phyloP scores from a whole-genome alignment of 2,888 invertebrate genomes.

The Epirrhoe alternata region DNA sequence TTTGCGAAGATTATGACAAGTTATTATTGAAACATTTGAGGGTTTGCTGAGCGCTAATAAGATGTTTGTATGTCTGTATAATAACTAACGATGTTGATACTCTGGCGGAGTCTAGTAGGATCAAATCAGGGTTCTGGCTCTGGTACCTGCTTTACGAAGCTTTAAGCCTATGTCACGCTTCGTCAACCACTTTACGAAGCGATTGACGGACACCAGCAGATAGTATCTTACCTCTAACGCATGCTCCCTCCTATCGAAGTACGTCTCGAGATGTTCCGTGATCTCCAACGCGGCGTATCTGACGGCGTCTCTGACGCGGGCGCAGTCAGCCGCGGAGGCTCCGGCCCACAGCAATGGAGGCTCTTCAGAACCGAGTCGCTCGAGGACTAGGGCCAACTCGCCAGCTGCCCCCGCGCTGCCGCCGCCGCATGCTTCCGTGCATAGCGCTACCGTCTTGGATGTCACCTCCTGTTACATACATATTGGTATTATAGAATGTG shows the following conservation, averaged over 20 bases:
- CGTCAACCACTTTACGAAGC: too few species aligned
- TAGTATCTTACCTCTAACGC: slow-evolving; percentile 86
- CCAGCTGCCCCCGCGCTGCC: slow-evolving; percentile 47
- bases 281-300: slow-evolving; percentile 96
- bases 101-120: too few species aligned
- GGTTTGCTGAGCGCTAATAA: too few species aligned
- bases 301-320: slow-evolving; percentile 91
- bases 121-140: too few species aligned
- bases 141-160: too few species aligned
- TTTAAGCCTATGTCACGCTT: too few species aligned
- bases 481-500: too few species aligned
- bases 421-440: slow-evolving; percentile 55
- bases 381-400: slow-evolving; percentile 75
- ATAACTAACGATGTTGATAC: too few species aligned
- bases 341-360: slow-evolving; percentile 96
- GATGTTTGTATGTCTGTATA: too few species aligned
- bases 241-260: slow-evolving; percentile 95
- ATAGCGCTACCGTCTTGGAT: slow-evolving; percentile 86
- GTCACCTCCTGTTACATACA: slow-evolving; percentile 88
- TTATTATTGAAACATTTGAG: too few species aligned
- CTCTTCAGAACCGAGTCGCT: slow-evolving; percentile 87
- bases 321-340: slow-evolving; percentile 88
- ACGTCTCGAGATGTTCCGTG: slow-evolving; percentile 97
- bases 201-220: too few species aligned
- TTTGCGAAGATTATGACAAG: too few species aligned